Percentiles rank a stretch among this genome's conserved stretches.
Conservation (phyloP, 2,797 vertebrate species). For the Pseudopleuronectes americanus region DNA sequence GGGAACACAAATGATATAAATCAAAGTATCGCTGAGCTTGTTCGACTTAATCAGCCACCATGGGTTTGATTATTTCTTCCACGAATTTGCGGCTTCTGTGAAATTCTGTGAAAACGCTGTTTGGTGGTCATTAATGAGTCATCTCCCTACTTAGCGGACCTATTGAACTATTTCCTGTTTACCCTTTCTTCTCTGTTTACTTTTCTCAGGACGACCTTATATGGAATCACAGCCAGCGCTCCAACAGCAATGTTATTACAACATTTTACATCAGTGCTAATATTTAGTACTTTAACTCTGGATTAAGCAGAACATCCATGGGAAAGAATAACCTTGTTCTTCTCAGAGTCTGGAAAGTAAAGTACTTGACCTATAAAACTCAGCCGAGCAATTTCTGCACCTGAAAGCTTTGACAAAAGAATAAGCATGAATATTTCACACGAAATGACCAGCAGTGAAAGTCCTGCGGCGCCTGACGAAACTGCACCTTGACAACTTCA, state of each 20-base stretch:
- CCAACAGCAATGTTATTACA: conserved; percentile 28
- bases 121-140: conserved; percentile 75
- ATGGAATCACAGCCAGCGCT: conserved; percentile 50
- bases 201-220: conserved; percentile 63
- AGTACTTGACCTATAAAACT: conserved; percentile 31
- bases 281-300: conserved; percentile 31
- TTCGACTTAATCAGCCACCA: conserved; percentile 50
- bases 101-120: conserved; percentile 37
- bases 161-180: conserved; percentile 82
- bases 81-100: conserved; percentile 39
- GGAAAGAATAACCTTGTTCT: conserved; percentile 10
- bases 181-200: conserved; percentile 66
- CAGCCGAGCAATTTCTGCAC: conserved; percentile 27
- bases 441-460: conserved; percentile 49
- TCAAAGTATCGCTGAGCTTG: conserved; percentile 50
- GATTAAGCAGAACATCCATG: conserved; percentile 25
- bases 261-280: conserved; percentile 55
- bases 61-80: conserved; percentile 27
- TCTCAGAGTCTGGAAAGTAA: conserved; percentile 15
- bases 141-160: conserved; percentile 71
- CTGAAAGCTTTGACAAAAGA: conserved; percentile 47
- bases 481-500: conserved; percentile 74
- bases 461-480: conserved; percentile 54
- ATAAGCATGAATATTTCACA: conserved; percentile 59
- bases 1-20: conserved; percentile 55